Evolutionary conservation across 35 echinoderm and acorn worm species (phyloP).

Genomic region (Heliocidaris tuberculata): DNA sequence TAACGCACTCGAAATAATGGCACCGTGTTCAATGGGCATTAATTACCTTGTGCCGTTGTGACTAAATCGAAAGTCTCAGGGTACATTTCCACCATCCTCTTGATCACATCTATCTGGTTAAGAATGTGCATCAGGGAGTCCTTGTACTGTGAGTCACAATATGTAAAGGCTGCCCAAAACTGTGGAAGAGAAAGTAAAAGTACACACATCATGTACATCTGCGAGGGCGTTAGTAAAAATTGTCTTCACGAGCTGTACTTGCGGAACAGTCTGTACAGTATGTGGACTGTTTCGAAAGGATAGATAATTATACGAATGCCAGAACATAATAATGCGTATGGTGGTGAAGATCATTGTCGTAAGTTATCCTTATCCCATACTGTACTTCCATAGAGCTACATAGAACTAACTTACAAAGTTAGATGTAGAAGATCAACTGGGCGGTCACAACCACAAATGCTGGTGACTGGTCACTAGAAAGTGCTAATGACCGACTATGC

Average conservation of each 20-base stretch:
- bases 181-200: conserved; percentile 4
- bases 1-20: no score
- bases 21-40: background rate
- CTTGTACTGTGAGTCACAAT: conserved; percentile 61
- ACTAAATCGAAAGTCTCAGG: conserved; percentile 65
- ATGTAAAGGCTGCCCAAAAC: conserved; percentile 58
- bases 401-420: no score
- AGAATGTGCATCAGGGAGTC: conserved; percentile 45
- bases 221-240: background rate
- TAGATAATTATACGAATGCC: background rate
- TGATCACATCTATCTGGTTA: conserved; percentile 61
- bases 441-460: no score
- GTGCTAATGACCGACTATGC: background rate
- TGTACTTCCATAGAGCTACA: no score
- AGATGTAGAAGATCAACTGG: no score
- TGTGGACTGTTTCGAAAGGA: background rate
- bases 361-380: no score
- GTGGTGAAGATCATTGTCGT: background rate
- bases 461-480: background rate
- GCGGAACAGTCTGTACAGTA: no score
- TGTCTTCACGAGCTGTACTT: background rate
- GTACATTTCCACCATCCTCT: conserved; percentile 56
- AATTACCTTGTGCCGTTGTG: conserved; percentile 67
- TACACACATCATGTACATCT: background rate
- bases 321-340: background rate